Percentiles rank a stretch among this genome's conserved stretches.
phyloP scores from a whole-genome alignment of 1,140 invertebrate species.

The Philopotamus ludificatus region DNA sequence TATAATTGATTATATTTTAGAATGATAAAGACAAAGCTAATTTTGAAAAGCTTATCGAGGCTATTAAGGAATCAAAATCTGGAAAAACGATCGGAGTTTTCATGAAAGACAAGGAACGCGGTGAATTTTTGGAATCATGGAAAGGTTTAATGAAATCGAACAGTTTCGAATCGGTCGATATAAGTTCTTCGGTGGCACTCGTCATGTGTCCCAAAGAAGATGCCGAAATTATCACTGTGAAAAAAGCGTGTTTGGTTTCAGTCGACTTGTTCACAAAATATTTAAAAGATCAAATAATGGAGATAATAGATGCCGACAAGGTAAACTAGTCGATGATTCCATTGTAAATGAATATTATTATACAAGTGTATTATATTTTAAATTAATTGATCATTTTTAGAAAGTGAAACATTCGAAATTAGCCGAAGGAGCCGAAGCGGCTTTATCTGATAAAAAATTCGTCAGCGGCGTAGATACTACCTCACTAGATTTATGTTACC shows the following conservation, averaged over 20 bases:
- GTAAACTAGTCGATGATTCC: too few relatives aligned
- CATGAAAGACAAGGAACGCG: slow-evolving; percentile 89
- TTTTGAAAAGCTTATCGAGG: slow-evolving; percentile 83
- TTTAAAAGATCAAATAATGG: slow-evolving; percentile 96
- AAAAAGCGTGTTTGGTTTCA: slow-evolving; percentile 90
- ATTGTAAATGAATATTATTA: neutral
- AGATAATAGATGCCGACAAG: slow-evolving; percentile 96
- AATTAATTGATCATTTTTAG: slow-evolving; percentile 55
- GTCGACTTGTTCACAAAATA: slow-evolving; percentile 96
- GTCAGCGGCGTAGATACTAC: slow-evolving; percentile 83
- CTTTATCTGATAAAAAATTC: slow-evolving; percentile 92
- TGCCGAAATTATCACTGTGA: slow-evolving; percentile 85
- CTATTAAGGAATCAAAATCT: slow-evolving; percentile 84
- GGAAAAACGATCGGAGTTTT: slow-evolving; percentile 93
- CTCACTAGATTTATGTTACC: slow-evolving; percentile 96
- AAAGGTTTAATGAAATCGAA: slow-evolving; percentile 71
- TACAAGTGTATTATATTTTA: neutral
- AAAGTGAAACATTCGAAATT: slow-evolving; percentile 94
- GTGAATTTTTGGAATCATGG: slow-evolving; percentile 93
- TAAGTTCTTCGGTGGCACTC: slow-evolving; percentile 80
- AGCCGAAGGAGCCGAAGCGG: slow-evolving; percentile 90
- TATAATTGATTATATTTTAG: slow-evolving; percentile 55
- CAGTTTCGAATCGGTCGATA: slow-evolving; percentile 85
- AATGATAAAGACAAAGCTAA: slow-evolving; percentile 94
- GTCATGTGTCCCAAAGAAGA: slow-evolving; percentile 96